Conservation (phyloP, 2,113 vertebrate genomes). For the Ranitomeya imitator region DNA sequence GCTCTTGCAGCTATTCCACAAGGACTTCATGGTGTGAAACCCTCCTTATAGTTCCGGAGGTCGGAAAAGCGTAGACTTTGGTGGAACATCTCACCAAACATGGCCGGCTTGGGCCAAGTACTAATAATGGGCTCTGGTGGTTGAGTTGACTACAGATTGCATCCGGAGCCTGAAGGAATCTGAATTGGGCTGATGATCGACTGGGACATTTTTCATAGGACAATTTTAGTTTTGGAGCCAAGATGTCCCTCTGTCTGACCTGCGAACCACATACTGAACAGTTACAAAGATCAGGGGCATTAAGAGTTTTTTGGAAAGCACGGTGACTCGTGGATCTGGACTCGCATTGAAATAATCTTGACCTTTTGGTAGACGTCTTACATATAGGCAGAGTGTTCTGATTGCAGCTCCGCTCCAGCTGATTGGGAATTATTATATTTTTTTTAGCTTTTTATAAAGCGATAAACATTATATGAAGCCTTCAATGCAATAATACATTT, state of each 20-base stretch:
- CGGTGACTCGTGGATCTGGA: neutral
- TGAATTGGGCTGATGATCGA: no score
- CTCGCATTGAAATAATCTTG: neutral
- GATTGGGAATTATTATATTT: neutral
- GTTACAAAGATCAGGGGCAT: neutral
- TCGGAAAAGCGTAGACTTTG: neutral
- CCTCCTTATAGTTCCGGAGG: neutral
- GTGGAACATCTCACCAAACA: neutral
- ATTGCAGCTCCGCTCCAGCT: neutral
- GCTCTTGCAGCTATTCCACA: no score
- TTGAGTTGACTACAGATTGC: no score
- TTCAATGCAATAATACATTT: neutral
- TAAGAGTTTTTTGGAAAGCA: neutral
- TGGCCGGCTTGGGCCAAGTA: neutral
- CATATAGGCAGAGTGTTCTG: neutral
- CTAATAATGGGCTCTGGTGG: no score
- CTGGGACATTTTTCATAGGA: no score
- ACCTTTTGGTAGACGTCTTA: neutral
- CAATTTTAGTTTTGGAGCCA: no score
- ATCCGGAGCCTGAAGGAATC: no score
- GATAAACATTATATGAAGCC: conserved; percentile 14
- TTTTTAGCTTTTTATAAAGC: neutral
- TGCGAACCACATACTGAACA: neutral
- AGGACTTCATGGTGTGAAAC: no score
- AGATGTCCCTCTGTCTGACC: no score